These are phyloP conservation scores for Oryzias celebensis DNA, from an alignment of 2,113 vertebrate species.

Conservation along the genomic window DNA sequence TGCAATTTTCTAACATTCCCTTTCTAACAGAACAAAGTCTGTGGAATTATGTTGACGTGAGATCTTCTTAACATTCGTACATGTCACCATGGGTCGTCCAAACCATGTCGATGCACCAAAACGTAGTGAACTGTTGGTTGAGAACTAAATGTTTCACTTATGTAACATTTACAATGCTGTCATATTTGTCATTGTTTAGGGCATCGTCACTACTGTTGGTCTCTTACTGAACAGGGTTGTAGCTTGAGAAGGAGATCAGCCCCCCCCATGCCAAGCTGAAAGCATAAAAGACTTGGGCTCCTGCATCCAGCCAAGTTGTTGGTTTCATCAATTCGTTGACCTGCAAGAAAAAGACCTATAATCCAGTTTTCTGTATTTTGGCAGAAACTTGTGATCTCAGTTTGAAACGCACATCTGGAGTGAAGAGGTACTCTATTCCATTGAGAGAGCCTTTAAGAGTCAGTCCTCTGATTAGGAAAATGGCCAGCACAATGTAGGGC, in stretches of 20 bases:
- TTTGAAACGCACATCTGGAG: conserved; percentile 84
- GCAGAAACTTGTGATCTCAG: background rate
- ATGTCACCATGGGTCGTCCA: no score
- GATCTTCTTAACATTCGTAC: no score
- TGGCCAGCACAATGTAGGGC: conserved; percentile 91
- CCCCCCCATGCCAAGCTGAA: conserved; percentile 95
- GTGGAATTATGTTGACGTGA: no score
- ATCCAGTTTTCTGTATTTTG: background rate
- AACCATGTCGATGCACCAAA: no score
- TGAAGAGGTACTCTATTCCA: conserved; percentile 92
- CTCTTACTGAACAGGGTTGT: conserved; percentile 96
- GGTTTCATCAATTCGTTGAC: conserved; percentile 87
- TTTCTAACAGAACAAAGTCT: no score
- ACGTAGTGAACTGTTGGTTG: no score
- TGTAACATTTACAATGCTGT: no score
- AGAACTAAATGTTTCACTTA: no score
- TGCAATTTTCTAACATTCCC: no score
- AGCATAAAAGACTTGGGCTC: conserved; percentile 94
- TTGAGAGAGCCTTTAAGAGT: conserved; percentile 88
- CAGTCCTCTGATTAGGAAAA: conserved; percentile 92
- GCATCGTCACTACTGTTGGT: conserved; percentile 95
- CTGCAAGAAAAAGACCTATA: conserved; percentile 61
- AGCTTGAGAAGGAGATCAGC: conserved; percentile 98
- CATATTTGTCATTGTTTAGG: no score
- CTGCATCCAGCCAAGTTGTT: conserved; percentile 90